Percentiles rank a stretch among this genome's conserved stretches.
Conservation (phyloP, 2,888 invertebrate genomes). For the Limnephilus rhombicus region DNA sequence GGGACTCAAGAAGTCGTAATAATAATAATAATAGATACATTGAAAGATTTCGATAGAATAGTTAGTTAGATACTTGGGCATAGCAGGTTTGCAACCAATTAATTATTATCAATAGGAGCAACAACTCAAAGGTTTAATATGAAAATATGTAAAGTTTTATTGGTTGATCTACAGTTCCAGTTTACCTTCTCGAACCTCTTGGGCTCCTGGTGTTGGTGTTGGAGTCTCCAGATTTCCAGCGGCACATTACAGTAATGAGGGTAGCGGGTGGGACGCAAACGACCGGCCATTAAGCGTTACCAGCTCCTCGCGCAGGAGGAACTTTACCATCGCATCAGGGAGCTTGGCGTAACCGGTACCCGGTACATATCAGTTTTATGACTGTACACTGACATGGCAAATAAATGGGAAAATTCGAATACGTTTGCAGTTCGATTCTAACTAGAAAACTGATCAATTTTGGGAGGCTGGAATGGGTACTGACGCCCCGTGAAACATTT, state of each 20-base stretch:
- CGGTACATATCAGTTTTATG: not conserved
- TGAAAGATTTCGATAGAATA: too few species aligned
- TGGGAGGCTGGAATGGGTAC: too few species aligned
- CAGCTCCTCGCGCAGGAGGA: slow-evolving; percentile 12
- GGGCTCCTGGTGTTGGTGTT: not conserved
- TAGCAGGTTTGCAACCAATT: too few species aligned
- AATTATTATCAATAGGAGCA: too few species aligned
- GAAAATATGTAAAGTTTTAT: not conserved
- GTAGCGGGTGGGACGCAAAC: slow-evolving; percentile 59
- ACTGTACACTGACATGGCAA: not conserved
- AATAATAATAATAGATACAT: too few species aligned
- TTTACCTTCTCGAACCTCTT: not conserved
- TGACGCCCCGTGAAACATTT: too few species aligned
- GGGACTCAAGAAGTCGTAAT: too few species aligned
- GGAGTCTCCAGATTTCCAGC: slow-evolving; percentile 14
- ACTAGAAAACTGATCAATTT: too few species aligned
- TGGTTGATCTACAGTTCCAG: not conserved
- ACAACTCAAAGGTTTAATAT: too few species aligned
- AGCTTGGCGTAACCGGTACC: not conserved
- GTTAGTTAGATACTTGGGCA: too few species aligned
- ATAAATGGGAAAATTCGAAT: not conserved
- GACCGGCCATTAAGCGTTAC: slow-evolving; percentile 54
- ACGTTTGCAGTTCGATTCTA: not conserved
- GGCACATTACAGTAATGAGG: slow-evolving; percentile 60
- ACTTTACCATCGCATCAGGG: slow-evolving; percentile 7